Evolutionary conservation across 1,140 invertebrate species (phyloP).

Genomic region (Bombus waltoni): DNA sequence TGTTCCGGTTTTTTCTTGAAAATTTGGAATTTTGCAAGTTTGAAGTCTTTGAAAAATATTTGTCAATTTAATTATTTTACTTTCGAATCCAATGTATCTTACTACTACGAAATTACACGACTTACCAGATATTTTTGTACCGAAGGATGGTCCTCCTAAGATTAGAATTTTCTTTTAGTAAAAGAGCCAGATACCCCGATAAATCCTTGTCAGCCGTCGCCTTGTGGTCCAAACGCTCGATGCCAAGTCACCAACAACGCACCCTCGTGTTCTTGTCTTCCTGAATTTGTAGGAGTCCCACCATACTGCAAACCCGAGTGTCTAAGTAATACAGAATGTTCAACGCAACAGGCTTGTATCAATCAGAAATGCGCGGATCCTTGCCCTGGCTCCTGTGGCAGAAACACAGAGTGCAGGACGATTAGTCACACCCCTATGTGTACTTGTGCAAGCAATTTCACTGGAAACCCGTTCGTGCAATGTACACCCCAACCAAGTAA

Average conservation of each 20-base stretch:
- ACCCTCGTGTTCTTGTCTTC: constrained; percentile 83
- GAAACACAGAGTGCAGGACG: constrained; percentile 84
- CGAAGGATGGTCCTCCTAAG: background rate
- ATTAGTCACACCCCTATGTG: constrained; percentile 85
- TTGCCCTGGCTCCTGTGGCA: constrained; percentile 84
- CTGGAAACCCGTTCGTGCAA: constrained; percentile 83
- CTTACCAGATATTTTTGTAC: background rate
- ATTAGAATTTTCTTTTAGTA: constrained; percentile 27
- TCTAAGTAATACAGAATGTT: constrained; percentile 83
- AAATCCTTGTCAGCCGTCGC: constrained; percentile 84
- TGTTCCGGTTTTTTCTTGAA: background rate
- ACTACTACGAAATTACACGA: background rate
- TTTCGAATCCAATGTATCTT: too few relatives aligned
- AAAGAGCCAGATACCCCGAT: constrained; percentile 68
- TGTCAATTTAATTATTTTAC: background rate
- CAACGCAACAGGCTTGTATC: constrained; percentile 82
- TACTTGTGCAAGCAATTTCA: constrained; percentile 82
- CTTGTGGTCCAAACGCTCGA: constrained; percentile 83
- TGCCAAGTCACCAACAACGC: constrained; percentile 82
- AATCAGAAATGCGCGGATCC: constrained; percentile 84
- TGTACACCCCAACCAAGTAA: constrained; percentile 79
- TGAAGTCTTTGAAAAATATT: background rate
- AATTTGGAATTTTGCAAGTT: background rate
- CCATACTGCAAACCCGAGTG: constrained; percentile 83
- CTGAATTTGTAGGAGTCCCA: constrained; percentile 81